A percentile compares a stretch with the other conserved stretches of the same genome.
Conservation (phyloP, 2,888 invertebrate genomes). For the Brenthis hecate region DNA sequence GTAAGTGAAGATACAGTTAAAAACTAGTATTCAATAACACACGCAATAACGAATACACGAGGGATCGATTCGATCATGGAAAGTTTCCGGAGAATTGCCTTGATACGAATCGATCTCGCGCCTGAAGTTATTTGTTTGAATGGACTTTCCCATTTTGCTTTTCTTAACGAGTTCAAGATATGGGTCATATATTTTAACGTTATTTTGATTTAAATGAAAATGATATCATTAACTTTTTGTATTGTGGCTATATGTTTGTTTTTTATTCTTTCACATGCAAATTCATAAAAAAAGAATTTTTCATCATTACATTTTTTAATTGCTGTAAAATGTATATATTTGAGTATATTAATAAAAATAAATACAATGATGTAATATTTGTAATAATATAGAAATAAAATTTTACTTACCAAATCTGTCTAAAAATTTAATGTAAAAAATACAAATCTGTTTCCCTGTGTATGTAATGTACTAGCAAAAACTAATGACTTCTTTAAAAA, state of each 20-base stretch:
- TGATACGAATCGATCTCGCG: slow-evolving; percentile 3
- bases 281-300: no score
- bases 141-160: slow-evolving; percentile 11
- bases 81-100: slow-evolving; percentile 16
- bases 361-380: no score
- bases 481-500: no score
- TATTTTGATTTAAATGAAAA: background rate
- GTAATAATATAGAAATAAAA: no score
- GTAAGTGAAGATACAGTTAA: background rate
- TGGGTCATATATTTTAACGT: background rate
- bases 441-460: background rate
- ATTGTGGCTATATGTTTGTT: background rate
- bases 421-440: no score
- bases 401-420: no score
- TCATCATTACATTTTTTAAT: no score
- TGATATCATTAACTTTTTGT: background rate
- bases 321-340: no score
- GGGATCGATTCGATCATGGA: slow-evolving; percentile 10
- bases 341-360: no score
- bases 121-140: slow-evolving; percentile 12
- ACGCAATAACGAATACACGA: slow-evolving; percentile 13
- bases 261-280: no score
- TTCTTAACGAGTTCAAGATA: slow-evolving; percentile 8
- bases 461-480: no score
- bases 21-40: slow-evolving; percentile 12